Base-by-base conservation (phyloP, 2,888 invertebrate species). In the Sinotaia quadrata region DNA sequence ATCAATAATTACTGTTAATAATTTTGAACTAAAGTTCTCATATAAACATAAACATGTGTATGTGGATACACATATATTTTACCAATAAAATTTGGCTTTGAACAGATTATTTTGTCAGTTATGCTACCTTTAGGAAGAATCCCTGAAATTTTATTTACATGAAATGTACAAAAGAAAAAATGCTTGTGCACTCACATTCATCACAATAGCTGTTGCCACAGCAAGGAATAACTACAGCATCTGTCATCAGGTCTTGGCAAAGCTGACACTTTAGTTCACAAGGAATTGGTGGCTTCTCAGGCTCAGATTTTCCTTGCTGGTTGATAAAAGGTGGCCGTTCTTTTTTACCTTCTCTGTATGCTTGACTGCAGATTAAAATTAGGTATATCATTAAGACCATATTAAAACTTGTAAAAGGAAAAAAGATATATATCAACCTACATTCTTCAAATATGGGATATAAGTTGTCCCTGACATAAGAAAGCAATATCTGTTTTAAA, bases 171-270 rank as follows among this genome's bases (percentile, higher is more conserved):
- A 47, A 47, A 47, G 3, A 7, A 1, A 47, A 18, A 4, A 18
- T 12, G 8, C 7, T n/a, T 33, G 7, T 4, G 10, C 10, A 90
- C 93, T 91, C 91, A 94, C 99, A 99, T 89, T 98, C 98, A 89
- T 98, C 98, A 89, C 99, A 99, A 90, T 96, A 99, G 12, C 97
- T 97, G 88, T 95, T 95, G 4, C 98, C 98, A 89, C 99, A 99
- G 87, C 98, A 99, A 0, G 97, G 96, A 87, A 97, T 96, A 92
- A 98, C 94, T 34, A 98, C 97, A 44, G 98, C 98, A 89, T 99
- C 98, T 0, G 93, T 93, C 73, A 98, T 91, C 49, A 98, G 90
- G 88, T 97, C 96, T 62, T 95, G 92, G 88, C 99, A 99, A 68
- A 99, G 92, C 68, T 93, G 93, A 89, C 99, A 99, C 56, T 95